These are phyloP conservation scores for Drosophila paranaensis DNA, from an alignment of 2,888 invertebrate genomes.

Conservation along the genomic window DNA sequence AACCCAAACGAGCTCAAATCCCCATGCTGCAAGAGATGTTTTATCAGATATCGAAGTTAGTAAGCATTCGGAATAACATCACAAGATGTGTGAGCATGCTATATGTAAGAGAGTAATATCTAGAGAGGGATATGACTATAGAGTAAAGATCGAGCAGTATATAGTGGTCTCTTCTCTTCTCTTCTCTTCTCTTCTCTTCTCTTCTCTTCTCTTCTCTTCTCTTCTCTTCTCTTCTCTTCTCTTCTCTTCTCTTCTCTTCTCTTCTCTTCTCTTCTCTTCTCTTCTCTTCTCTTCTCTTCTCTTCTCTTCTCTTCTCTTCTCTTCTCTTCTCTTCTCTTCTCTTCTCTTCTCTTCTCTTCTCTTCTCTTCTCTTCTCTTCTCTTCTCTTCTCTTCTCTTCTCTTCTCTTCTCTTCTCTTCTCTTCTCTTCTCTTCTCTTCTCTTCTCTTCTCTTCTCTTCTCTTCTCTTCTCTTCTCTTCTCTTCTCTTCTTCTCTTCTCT, in stretches of 20 bases:
- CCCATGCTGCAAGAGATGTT: background rate
- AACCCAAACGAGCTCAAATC: constrained; percentile 1
- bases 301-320: background rate
- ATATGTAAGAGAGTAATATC: too few species aligned
- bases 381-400: background rate
- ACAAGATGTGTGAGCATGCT: background rate
- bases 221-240: background rate
- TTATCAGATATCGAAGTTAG: constrained; percentile 12
- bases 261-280: background rate
- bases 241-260: background rate
- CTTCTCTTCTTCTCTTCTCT: background rate
- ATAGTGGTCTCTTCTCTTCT: background rate
- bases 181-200: background rate
- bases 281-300: background rate
- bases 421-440: background rate
- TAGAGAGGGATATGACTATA: too few species aligned
- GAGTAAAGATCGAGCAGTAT: too few species aligned
- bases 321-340: background rate
- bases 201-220: background rate
- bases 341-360: background rate
- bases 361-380: background rate
- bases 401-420: background rate
- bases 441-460: background rate
- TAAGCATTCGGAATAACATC: background rate
- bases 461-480: background rate